Evolutionary conservation across 2,797 vertebrate genomes (phyloP).

Genomic region (Sebastes alutus): DNA sequence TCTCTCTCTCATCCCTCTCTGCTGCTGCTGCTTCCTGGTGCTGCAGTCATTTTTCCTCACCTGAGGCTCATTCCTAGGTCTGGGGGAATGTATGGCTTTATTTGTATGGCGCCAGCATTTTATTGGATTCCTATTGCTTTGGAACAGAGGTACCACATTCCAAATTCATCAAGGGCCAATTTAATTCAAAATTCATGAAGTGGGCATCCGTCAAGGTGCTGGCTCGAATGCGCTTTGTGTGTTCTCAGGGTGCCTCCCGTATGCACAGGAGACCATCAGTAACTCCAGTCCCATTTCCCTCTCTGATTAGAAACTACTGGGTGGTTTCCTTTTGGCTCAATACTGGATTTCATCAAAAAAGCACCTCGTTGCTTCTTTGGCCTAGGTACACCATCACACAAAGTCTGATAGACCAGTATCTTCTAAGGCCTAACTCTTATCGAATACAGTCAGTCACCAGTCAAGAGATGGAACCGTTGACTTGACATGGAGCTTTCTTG

Average conservation of each 20-base stretch:
- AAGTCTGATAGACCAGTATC: slow-evolving; percentile 17
- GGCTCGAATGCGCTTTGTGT: slow-evolving; percentile 62
- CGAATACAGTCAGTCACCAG: slow-evolving; percentile 6
- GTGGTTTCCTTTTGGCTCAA: slow-evolving; percentile 62
- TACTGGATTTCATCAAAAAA: slow-evolving; percentile 57
- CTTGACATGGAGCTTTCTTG: slow-evolving; percentile 6
- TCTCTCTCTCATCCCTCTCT: slow-evolving; percentile 54
- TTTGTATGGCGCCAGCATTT: slow-evolving; percentile 77
- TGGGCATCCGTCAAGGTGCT: slow-evolving; percentile 80
- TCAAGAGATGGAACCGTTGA: background rate
- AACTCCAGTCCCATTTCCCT: slow-evolving; percentile 68
- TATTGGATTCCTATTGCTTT: slow-evolving; percentile 85
- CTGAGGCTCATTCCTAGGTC: slow-evolving; percentile 74
- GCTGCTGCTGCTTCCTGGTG: slow-evolving; percentile 71
- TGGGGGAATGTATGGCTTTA: slow-evolving; percentile 83
- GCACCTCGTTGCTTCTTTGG: slow-evolving; percentile 28
- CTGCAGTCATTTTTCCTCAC: slow-evolving; percentile 82
- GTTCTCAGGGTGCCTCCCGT: slow-evolving; percentile 60
- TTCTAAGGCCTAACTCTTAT: background rate
- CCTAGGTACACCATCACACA: slow-evolving; percentile 20
- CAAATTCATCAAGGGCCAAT: slow-evolving; percentile 86
- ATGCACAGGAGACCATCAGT: slow-evolving; percentile 66
- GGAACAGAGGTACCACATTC: slow-evolving; percentile 78
- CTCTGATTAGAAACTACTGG: slow-evolving; percentile 73
- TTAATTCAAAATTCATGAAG: slow-evolving; percentile 85